Percentiles rank a stretch among this genome's conserved stretches.
These are phyloP conservation scores for Goniozus legneri DNA, from an alignment of 1,140 invertebrate species.

Conservation along the genomic window DNA sequence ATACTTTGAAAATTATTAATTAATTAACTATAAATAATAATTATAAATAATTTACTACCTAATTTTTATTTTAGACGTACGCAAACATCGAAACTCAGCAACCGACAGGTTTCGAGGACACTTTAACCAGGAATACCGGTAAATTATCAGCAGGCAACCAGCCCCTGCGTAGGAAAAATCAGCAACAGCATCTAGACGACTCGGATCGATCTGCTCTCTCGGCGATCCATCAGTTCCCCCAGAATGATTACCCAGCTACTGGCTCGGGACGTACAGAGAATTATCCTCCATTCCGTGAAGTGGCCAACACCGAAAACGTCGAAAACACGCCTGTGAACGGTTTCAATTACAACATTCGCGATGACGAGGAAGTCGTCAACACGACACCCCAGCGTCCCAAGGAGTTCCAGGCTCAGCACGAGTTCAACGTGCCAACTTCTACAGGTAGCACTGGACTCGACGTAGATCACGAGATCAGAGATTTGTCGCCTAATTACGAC, in stretches of 20 bases:
- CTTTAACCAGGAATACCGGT: too few relatives aligned
- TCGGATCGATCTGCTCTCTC: neutral
- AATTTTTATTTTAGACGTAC: too few relatives aligned
- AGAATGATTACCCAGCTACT: constrained; percentile 31
- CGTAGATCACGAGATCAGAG: constrained; percentile 16
- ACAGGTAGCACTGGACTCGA: constrained; percentile 22
- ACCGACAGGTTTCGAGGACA: constrained; percentile 16
- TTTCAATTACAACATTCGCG: constrained; percentile 40
- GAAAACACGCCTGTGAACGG: constrained; percentile 38
- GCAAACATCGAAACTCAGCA: constrained; percentile 23
- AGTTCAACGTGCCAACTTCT: constrained; percentile 23
- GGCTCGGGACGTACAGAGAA: constrained; percentile 25
- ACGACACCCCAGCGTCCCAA: constrained; percentile 10
- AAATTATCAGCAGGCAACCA: too few relatives aligned
- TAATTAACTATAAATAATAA: too few relatives aligned
- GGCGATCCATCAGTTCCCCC: constrained; percentile 18
- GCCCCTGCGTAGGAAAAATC: too few relatives aligned
- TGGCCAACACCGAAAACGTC: constrained; percentile 17
- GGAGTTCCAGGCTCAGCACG: constrained; percentile 31
- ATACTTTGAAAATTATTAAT: too few relatives aligned
- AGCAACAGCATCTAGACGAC: constrained; percentile 9
- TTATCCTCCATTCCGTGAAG: constrained; percentile 23
- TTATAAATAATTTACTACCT: too few relatives aligned
- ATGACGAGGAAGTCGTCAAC: constrained; percentile 15
- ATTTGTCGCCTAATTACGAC: constrained; percentile 22